Conservation (phyloP, 2,888 invertebrate species). For the Margaritifera margaritifera region DNA sequence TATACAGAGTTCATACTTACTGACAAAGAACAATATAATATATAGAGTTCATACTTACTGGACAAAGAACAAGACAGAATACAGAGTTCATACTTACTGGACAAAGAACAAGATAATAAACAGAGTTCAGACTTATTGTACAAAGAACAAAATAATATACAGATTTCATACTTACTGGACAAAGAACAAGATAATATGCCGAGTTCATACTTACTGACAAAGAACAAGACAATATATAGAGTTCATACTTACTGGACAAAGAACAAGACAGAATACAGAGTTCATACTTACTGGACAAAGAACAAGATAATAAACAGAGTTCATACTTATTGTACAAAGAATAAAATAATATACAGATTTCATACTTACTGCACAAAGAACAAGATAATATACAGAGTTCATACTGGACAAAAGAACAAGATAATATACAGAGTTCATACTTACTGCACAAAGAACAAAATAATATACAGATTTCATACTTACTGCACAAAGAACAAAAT, state of each 20-base stretch:
- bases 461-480: slow-evolving; percentile 65
- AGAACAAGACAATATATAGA: slow-evolving; percentile 79
- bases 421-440: slow-evolving; percentile 54
- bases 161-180: slow-evolving; percentile 81
- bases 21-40: slow-evolving; percentile 86
- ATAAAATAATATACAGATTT: slow-evolving; percentile 76
- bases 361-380: slow-evolving; percentile 88
- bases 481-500: slow-evolving; percentile 93
- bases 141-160: slow-evolving; percentile 83
- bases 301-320: slow-evolving; percentile 77
- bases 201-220: slow-evolving; percentile 81
- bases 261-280: slow-evolving; percentile 77
- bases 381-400: slow-evolving; percentile 74
- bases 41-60: slow-evolving; percentile 77
- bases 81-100: slow-evolving; percentile 79
- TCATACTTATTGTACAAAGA: slow-evolving; percentile 85
- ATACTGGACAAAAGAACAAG: slow-evolving; percentile 91
- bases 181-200: slow-evolving; percentile 81
- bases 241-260: slow-evolving; percentile 85
- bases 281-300: slow-evolving; percentile 85
- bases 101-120: slow-evolving; percentile 83
- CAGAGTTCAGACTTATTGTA: slow-evolving; percentile 79
- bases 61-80: slow-evolving; percentile 86
- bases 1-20: slow-evolving; percentile 75
- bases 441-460: slow-evolving; percentile 93